Conservation (phyloP, 1,140 invertebrate species). For the Heliconius himera region DNA sequence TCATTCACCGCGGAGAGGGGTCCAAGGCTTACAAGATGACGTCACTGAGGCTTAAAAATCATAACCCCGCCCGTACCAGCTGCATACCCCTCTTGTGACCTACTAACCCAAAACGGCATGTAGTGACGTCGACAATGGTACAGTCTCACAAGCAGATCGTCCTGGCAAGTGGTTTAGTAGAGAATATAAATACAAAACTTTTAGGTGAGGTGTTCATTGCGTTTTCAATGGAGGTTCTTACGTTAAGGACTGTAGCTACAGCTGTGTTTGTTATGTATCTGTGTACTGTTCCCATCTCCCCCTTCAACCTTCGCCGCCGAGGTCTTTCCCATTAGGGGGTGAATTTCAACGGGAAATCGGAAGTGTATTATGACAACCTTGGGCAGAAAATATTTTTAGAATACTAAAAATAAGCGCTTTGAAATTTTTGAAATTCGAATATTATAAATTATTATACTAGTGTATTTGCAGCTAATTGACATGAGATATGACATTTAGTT, state of each 20-base stretch:
- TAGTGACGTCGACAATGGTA: slow-evolving; percentile 73
- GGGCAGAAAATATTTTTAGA: slow-evolving; percentile 14
- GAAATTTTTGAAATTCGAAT: too few relatives aligned
- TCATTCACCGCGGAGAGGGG: slow-evolving; percentile 60
- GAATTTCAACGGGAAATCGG: slow-evolving; percentile 16
- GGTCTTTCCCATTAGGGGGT: slow-evolving; percentile 18
- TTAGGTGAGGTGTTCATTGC: slow-evolving; percentile 36
- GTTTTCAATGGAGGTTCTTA: slow-evolving; percentile 72
- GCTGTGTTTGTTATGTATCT: slow-evolving; percentile 46
- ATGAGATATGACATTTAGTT: not conserved
- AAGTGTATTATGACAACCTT: slow-evolving; percentile 27
- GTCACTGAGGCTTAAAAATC: slow-evolving; percentile 73
- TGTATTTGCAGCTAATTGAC: too few relatives aligned
- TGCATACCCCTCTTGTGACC: slow-evolving; percentile 72
- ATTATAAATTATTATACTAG: too few relatives aligned
- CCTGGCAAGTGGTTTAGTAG: slow-evolving; percentile 12
- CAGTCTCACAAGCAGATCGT: slow-evolving; percentile 47
- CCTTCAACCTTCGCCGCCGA: slow-evolving; percentile 37
- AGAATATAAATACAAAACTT: slow-evolving; percentile 42
- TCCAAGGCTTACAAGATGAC: slow-evolving; percentile 67
- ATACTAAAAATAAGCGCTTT: not conserved
- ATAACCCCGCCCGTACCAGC: slow-evolving; percentile 55
- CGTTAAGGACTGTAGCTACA: slow-evolving; percentile 42
- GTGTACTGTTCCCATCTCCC: slow-evolving; percentile 34
- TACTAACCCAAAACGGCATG: slow-evolving; percentile 74